Evolutionary conservation across 2,888 invertebrate genomes (phyloP), one percentile per base, ranked within the genome.

Genomic region (Diarsia brunnea): DNA sequence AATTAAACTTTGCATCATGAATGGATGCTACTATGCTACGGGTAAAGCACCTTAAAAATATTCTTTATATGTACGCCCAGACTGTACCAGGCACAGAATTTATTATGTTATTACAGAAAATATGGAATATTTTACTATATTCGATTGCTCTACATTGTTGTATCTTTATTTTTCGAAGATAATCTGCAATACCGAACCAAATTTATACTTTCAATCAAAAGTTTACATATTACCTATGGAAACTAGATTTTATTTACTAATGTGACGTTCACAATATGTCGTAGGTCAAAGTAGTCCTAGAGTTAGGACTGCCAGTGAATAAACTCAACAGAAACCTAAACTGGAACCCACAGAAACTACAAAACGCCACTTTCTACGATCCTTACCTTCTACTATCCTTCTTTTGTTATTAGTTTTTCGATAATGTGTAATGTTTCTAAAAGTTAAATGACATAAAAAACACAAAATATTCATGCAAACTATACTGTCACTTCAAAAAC

Each of bases 221-320:
- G 49, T 49, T 10, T 49, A 49, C 27, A 66, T 49, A 21, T 49
- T 5, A 21, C 27, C 4, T 21, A 8, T 21, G 27, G 27, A 47
- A 4, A 27, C 21, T 14, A 1, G 27, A 58, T 19, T 27, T 8
- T 8, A 2, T 47, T 27, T 66, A 27, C 27, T 58, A 27, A 27
- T 21, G 14, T 47, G 63, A 43, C 63, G 63, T 47, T 43, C 21
- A 14, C 47, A 66, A 27, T 58, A 65, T 49, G 47, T 31, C 27
- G 49, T 31, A 66, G 66, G 66, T n/a, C 27, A 66, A 66, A 66
- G 21, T 66, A 49, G 10, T 14, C 10, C 21, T 66, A 16, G 10
- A 31, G 21, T 31, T 10, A 14, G 21, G 5, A 49, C 2, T 14
- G 10, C 14, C 2, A 49, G 21, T 27, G 11, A 47, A 27, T 24